Conservation (phyloP, 2,888 invertebrate species). For the Pterobdella sp. region DNA sequence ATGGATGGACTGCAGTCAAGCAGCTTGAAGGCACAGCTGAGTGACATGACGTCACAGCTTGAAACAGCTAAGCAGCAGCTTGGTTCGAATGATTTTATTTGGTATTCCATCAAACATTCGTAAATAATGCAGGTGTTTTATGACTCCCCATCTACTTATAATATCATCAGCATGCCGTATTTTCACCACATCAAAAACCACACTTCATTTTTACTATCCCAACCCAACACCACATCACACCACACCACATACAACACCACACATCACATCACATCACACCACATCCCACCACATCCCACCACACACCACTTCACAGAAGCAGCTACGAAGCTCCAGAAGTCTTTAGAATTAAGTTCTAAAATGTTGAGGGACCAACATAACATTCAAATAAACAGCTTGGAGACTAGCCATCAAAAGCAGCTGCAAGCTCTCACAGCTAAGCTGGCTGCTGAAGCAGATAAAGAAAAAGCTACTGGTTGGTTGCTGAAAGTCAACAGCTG, state of each 20-base stretch:
- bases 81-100: background rate
- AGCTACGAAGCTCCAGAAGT: constrained; percentile 14
- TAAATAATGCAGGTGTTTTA: too few species aligned
- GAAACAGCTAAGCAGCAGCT: constrained; percentile 19
- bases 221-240: too few species aligned
- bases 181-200: too few species aligned
- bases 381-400: constrained; percentile 5
- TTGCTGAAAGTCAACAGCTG: too few species aligned
- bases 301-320: background rate
- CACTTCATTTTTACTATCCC: too few species aligned
- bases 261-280: too few species aligned
- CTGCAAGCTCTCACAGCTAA: constrained; percentile 9
- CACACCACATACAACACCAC: too few species aligned
- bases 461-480: constrained; percentile 9
- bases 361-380: constrained; percentile 25
- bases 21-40: constrained; percentile 14
- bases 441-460: constrained; percentile 15
- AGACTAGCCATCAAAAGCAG: constrained; percentile 8
- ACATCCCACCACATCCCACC: too few species aligned
- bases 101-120: too few species aligned
- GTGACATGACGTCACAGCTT: constrained; percentile 17
- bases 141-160: too few species aligned
- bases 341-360: constrained; percentile 18
- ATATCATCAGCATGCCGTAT: too few species aligned
- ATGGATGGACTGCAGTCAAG: constrained; percentile 13